Evolutionary conservation across 2,113 vertebrate genomes (phyloP), one percentile per base, ranked within the genome.

Genomic region (Calonectris borealis): DNA sequence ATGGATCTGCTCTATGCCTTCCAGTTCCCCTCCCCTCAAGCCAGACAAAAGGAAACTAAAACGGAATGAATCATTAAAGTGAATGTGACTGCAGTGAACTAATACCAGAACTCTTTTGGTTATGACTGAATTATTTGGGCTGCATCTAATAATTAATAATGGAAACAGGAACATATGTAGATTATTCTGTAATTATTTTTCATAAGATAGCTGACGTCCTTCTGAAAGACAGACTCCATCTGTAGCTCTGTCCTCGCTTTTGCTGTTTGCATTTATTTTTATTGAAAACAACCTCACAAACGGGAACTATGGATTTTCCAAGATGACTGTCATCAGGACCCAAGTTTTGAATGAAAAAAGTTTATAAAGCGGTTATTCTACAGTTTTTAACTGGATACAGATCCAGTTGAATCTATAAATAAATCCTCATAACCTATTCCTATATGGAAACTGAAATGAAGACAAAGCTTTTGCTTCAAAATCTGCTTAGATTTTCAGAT

Each of bases 401-500:
- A 88, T 76, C 25, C 36, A 80, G 20, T 26, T 81, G 82, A 69
- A 27, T 46, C 69, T 69, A 29, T 62, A 85, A 90, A 88, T 62
- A 95, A 95, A 95, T 86, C 73, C 54, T 87, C 49, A 51, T 51
- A 77, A 73, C 38, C 40, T 93, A 24, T 77, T 96, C 77, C 51
- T 89, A 25, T 34, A 42, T 16, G 78, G 42, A 94, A 94, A 94
- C 46, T 84, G 80, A 96, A 96, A 90, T n/a, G 36, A 96, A 95
- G 84, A 89, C 49, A 91, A 94, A 86, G 64, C 54, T 86, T 90
- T 62, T 15, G 2, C 89, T 94, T 96, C 83, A 83, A 93, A 97
- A 95, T 92, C 91, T 96, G 58, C 94, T 95, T 95, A 91, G 76
- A 84, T 82, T 73, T 93, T 88, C 76, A 94, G 89, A 91, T 96